Percentiles rank a stretch among this genome's conserved stretches.
phyloP scores from a whole-genome alignment of 2,113 vertebrate genomes.

The Spea multiplicata region DNA sequence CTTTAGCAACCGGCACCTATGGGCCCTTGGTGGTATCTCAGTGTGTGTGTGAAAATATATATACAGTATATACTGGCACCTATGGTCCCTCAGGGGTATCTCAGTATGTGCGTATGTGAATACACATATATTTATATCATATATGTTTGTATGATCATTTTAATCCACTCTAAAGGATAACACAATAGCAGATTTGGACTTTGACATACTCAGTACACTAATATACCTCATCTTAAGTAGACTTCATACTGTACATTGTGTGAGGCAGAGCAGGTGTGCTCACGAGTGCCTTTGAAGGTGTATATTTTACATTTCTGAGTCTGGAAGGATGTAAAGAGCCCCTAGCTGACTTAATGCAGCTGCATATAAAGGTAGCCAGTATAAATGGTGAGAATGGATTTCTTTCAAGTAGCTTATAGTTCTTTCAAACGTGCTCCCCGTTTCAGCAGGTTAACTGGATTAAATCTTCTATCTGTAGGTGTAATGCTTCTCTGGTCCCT shows the following conservation, averaged over 20 bases:
- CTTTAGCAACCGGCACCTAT: too few species aligned
- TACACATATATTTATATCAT: too few species aligned
- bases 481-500: conserved; percentile 63
- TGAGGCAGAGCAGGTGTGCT: conserved; percentile 2
- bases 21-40: too few species aligned
- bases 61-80: too few species aligned
- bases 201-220: conserved; percentile 3
- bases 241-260: background rate
- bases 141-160: too few species aligned
- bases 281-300: conserved; percentile 27
- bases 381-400: conserved; percentile 62
- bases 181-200: background rate
- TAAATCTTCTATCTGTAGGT: conserved; percentile 63
- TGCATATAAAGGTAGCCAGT: conserved; percentile 60
- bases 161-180: too few species aligned
- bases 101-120: too few species aligned
- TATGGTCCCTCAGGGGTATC: too few species aligned
- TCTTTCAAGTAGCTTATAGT: conserved; percentile 65
- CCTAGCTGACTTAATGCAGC: conserved; percentile 60
- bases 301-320: conserved; percentile 16
- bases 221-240: background rate
- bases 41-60: too few species aligned
- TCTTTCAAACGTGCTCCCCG: conserved; percentile 57
- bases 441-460: conserved; percentile 74
- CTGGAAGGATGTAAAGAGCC: conserved; percentile 51